These are phyloP conservation scores for Brenthis hecate DNA, from an alignment of 2,888 invertebrate genomes.

Conservation along the genomic window DNA sequence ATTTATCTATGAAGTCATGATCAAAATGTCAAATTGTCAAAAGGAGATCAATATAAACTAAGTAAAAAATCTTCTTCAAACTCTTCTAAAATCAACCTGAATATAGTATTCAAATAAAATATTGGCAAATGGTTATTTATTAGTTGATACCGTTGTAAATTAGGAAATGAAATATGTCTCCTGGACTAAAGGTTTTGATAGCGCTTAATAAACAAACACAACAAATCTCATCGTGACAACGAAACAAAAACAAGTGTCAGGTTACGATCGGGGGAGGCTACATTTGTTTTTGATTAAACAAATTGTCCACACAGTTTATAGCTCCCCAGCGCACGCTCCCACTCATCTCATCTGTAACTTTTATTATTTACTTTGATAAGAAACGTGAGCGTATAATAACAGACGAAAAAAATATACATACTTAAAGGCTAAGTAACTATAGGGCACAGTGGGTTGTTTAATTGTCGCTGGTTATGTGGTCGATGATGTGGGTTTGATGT, in stretches of 20 bases:
- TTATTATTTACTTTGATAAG: constrained; percentile 44
- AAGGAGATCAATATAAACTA: too few species aligned
- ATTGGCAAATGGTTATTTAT: too few species aligned
- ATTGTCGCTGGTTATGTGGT: too few species aligned
- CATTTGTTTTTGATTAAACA: constrained; percentile 82
- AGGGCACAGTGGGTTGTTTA: too few species aligned
- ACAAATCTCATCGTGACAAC: constrained; percentile 61
- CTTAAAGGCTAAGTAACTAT: too few species aligned
- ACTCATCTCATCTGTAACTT: constrained; percentile 57
- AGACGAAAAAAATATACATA: not conserved
- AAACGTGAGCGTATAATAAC: constrained; percentile 7
- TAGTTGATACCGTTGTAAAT: not conserved
- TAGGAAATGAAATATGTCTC: not conserved
- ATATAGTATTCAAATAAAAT: too few species aligned
- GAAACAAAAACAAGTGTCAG: constrained; percentile 63
- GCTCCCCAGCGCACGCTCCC: constrained; percentile 59
- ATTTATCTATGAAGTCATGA: too few species aligned
- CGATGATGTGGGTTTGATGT: too few species aligned
- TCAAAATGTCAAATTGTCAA: too few species aligned
- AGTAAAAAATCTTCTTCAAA: too few species aligned
- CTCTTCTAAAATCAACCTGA: too few species aligned
- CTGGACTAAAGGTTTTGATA: constrained; percentile 3
- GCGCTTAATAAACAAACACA: constrained; percentile 47
- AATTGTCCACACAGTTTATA: constrained; percentile 78
- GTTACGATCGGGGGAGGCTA: constrained; percentile 52